A percentile compares a stretch with the other conserved stretches of the same genome.
phyloP scores from a whole-genome alignment of 2,113 vertebrate species.

The Grammomys surdaster region DNA sequence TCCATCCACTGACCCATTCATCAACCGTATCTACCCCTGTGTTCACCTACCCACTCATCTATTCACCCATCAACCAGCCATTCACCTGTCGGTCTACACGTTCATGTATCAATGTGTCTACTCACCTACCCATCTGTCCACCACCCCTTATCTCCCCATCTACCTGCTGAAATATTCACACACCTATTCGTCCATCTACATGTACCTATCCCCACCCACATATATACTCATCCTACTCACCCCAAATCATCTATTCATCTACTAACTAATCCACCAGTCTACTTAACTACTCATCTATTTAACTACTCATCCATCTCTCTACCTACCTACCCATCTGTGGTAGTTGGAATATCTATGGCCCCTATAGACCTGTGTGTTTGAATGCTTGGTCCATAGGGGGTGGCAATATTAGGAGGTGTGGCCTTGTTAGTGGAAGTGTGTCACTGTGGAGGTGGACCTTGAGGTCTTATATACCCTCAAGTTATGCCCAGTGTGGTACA shows the following conservation, averaged over 20 bases:
- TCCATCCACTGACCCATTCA: not conserved
- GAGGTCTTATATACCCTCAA: not conserved
- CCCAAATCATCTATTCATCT: not conserved
- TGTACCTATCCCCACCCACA: not conserved
- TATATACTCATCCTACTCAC: not conserved
- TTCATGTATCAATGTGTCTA: not conserved
- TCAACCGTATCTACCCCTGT: not conserved
- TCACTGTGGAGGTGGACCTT: not conserved
- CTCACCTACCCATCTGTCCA: not conserved
- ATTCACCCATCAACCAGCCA: not conserved
- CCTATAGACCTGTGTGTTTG: not conserved
- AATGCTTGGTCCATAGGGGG: not conserved
- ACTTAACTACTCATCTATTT: not conserved
- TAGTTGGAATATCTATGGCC: not conserved
- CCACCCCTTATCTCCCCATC: not conserved
- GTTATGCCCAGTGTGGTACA: not conserved
- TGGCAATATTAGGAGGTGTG: not conserved
- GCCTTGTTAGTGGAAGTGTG: not conserved
- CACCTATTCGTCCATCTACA: not conserved
- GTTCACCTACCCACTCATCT: not conserved
- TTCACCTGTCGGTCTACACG: not conserved
- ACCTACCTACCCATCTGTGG: not conserved
- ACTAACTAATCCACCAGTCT: not conserved
- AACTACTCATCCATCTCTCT: not conserved
- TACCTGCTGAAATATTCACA: not conserved